Conservation (phyloP, 2,113 vertebrate species). For the Thunnus thynnus region DNA sequence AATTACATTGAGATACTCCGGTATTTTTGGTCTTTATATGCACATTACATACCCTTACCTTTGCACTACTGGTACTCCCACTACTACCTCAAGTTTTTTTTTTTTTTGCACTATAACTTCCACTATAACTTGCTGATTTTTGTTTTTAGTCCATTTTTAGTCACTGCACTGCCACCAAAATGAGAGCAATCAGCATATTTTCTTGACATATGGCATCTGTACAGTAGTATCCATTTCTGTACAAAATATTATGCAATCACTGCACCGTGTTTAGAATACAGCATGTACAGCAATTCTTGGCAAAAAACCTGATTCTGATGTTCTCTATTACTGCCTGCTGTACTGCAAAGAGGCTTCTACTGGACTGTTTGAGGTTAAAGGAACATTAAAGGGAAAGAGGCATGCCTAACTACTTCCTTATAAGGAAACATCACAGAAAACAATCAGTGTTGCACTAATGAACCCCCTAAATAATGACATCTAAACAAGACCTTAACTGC, state of each 20-base stretch:
- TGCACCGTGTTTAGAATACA: conserved; percentile 10
- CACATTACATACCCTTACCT: no score
- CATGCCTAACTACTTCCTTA: background rate
- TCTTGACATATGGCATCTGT: conserved; percentile 9
- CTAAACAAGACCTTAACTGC: conserved; percentile 24
- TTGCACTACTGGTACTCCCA: no score
- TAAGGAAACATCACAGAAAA: background rate
- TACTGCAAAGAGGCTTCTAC: conserved; percentile 14
- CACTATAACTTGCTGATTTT: no score
- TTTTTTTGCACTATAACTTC: no score
- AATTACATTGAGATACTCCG: no score
- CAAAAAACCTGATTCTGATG: no score
- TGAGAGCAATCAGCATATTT: background rate
- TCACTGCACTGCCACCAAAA: background rate
- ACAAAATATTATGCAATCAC: background rate
- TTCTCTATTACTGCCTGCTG: background rate
- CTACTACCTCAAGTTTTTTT: no score
- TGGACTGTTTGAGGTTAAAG: conserved; percentile 4
- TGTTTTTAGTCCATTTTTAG: no score
- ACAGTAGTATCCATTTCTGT: background rate
- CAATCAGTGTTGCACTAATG: conserved; percentile 39
- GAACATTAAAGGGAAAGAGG: background rate
- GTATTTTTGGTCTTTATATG: no score
- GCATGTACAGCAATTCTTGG: background rate
- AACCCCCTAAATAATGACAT: conserved; percentile 31